Evolutionary conservation across 2,797 vertebrate species (phyloP), one percentile per base, ranked within the genome.

Genomic region (Brachymystax lenok): DNA sequence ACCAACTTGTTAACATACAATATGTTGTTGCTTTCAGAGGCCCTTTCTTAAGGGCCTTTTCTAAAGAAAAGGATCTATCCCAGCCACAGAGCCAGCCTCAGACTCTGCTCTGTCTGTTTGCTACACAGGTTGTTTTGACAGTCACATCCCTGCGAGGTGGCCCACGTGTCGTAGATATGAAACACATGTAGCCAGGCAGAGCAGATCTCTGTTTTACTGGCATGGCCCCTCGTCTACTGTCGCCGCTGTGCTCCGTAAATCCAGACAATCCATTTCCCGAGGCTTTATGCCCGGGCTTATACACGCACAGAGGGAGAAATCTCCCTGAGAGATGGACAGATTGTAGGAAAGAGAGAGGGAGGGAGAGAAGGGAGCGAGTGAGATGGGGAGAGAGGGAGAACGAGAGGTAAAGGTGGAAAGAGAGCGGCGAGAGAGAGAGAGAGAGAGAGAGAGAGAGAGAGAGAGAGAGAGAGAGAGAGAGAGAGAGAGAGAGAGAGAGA

Each of bases 241-340:
- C 63, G 35, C 67, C 71, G 75, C 81, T 84, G 78, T 79, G 82
- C 86, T 87, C 87, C 75, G 82, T 88, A 82, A 87, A 90, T 80
- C 83, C 88, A 88, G 85, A 90, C 85, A 27, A 84, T 79, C 79
- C 80, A 89, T 91, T 92, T 93, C 90, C 86, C 79, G 75, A 66
- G 70, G 86, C 80, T 88, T 89, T 86, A 77, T 84, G 83, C 77
- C 79, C 75, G 74, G 28, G 67, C 84, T 82, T 84, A 77, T 78
- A 74, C 35, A 7, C 69, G 28, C 64, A 77, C 51, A 50, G 40
- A 40, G 77, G 69, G 72, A 51, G 52, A 84, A 69, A 83, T 74
- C 74, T 86, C 77, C 81, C 68, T 52, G 17, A 74, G 77, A 81
- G 50, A 74, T 50, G 59, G 21, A 19, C 67, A 67, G 68, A 79